Percentiles rank a stretch among this genome's conserved stretches.
phyloP scores from a whole-genome alignment of 2,113 vertebrate genomes.

The Labrus mixtus region DNA sequence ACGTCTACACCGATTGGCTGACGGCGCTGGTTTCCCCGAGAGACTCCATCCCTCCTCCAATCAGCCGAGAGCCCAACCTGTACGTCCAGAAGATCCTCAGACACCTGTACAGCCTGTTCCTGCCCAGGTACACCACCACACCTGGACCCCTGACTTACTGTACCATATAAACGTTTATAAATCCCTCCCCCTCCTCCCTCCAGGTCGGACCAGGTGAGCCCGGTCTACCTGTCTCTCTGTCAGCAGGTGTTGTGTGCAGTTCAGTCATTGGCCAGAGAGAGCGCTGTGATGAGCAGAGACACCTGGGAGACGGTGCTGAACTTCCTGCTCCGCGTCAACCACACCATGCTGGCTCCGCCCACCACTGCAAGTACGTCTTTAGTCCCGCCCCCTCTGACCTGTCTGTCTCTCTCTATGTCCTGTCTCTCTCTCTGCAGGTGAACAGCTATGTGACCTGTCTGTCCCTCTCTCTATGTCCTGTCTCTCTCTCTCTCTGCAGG shows the following conservation, averaged over 20 bases:
- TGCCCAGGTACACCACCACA: slow-evolving; percentile 85
- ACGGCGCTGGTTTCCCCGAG: slow-evolving; percentile 91
- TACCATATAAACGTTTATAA: no score
- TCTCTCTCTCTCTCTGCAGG: not conserved
- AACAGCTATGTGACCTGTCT: no score
- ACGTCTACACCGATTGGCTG: slow-evolving; percentile 96
- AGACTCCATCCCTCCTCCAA: slow-evolving; percentile 91
- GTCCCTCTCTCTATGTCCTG: not conserved
- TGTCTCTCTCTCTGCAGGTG: no score
- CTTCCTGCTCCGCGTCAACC: slow-evolving; percentile 94
- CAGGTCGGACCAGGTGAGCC: slow-evolving; percentile 87
- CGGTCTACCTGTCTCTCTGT: slow-evolving; percentile 90
- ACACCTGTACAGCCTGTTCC: slow-evolving; percentile 93
- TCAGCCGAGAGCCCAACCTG: slow-evolving; percentile 92
- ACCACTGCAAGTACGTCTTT: slow-evolving; percentile 64
- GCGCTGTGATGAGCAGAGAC: slow-evolving; percentile 89
- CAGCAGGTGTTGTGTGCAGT: slow-evolving; percentile 92
- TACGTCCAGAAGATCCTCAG: slow-evolving; percentile 94
- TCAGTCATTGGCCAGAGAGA: slow-evolving; percentile 91
- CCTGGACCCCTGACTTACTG: no score
- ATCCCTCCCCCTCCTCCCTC: not conserved
- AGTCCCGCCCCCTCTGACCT: not conserved
- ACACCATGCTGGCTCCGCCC: slow-evolving; percentile 89
- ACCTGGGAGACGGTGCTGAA: slow-evolving; percentile 95
- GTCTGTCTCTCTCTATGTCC: no score